Base-by-base conservation (phyloP, 2,113 vertebrate genomes). In the Python bivittatus region DNA sequence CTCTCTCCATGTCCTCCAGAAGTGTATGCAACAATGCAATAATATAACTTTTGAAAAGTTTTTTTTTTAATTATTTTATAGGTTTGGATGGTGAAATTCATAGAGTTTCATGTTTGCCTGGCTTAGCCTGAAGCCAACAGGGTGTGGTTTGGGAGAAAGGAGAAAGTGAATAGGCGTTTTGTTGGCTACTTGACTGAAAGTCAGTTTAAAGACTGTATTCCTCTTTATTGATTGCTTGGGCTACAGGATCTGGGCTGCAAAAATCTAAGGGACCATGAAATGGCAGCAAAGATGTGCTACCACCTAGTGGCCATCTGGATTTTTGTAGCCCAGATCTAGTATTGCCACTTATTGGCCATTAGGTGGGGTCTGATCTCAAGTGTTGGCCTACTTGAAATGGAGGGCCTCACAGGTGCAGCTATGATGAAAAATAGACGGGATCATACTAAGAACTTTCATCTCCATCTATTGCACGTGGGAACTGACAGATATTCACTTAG, bases 101-200 rank as follows among this genome's bases (percentile, higher is more conserved):
- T 52, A 83, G 29, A 64, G 54, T 93, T 88, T 64, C 8, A 0
- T 93, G 93, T 90, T 91, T 1, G 5, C 0, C 0, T 23, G 54
- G 79, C 52, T 58, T 94, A 56, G 86, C 58, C 33, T 29, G 27
- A 13, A 84, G 57, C 23, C 27, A 94, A 48, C 15, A 15, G 92
- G 88, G 23, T 93, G 95, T 93, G 94, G 95, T 93, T 91, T 88
- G 93, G 84, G 93, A 23, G 90, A 48, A 92, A 86, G 89, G 92
- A 85, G 94, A 95, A 15, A 95, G 85, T 52, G 85, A 87, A 27
- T 22, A 56, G 68, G 38, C 27, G 91, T 96, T 90, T 86, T 91
- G 84, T 90, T 87, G 95, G 90, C 84, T 83, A 53, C 44, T 84
- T 84, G 92, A 85, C 92, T 0, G 0, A 0, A 89, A 54, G 29